Percentiles rank a stretch among this genome's conserved stretches.
Conservation (phyloP, 2,797 vertebrate species). For the Cetoscarus ocellatus region DNA sequence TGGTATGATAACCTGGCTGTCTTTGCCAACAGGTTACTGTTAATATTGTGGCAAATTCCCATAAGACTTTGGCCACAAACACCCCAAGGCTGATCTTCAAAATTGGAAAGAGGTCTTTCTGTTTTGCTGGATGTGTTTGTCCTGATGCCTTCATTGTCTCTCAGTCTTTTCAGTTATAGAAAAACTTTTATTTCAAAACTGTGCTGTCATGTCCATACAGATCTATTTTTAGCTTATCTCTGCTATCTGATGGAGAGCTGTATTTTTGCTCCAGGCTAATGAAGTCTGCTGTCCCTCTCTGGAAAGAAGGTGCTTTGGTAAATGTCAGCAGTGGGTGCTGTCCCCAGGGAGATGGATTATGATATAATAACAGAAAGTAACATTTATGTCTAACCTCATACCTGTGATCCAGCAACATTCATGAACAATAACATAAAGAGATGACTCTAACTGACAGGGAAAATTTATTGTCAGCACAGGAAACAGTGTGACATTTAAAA, state of each 20-base stretch:
- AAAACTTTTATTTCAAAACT: conserved; percentile 9
- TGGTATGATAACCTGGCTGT: background rate
- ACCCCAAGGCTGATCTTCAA: background rate
- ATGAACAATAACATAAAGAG: background rate
- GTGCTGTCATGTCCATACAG: background rate
- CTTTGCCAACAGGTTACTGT: background rate
- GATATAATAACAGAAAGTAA: conserved; percentile 34
- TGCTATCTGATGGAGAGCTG: conserved; percentile 12
- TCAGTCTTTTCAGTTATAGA: conserved; percentile 6
- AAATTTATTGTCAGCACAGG: conserved; percentile 16
- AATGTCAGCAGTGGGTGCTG: conserved; percentile 32
- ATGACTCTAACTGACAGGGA: background rate
- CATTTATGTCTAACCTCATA: conserved; percentile 16
- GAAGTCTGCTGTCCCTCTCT: conserved; percentile 11
- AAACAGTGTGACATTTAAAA: conserved; percentile 4
- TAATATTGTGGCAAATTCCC: background rate
- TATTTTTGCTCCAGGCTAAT: conserved; percentile 6
- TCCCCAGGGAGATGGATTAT: conserved; percentile 33
- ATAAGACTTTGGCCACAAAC: background rate
- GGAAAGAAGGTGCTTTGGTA: conserved; percentile 11
- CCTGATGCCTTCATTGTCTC: background rate
- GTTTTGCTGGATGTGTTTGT: background rate
- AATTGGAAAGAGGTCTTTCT: background rate
- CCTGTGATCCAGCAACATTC: background rate
- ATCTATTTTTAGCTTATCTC: background rate